Conservation (phyloP, 2,888 invertebrate species). For the Sphaerophoria taeniata region DNA sequence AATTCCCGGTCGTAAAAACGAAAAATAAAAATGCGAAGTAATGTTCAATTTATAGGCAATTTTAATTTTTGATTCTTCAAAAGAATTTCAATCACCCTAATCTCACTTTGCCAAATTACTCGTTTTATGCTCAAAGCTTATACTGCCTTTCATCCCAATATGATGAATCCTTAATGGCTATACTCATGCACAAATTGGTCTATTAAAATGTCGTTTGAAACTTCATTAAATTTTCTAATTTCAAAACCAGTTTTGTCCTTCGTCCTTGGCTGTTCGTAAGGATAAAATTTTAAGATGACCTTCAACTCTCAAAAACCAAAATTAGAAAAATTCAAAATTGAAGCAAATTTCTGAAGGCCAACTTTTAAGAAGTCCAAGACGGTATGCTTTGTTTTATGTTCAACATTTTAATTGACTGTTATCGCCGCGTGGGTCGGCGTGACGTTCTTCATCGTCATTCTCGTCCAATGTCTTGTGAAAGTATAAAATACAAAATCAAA, state of each 20-base stretch:
- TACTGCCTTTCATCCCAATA: not conserved
- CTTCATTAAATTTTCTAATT: slow-evolving; percentile 22
- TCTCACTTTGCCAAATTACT: not conserved
- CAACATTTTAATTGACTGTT: slow-evolving; percentile 67
- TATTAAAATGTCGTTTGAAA: slow-evolving; percentile 20
- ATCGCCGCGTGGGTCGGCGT: not conserved
- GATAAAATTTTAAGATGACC: not conserved
- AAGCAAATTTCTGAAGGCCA: not conserved
- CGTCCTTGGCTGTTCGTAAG: not conserved
- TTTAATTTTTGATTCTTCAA: too few species aligned
- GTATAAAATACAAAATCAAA: slow-evolving; percentile 29
- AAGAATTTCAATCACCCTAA: not conserved
- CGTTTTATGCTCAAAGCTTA: not conserved
- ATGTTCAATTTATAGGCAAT: too few species aligned
- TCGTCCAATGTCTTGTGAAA: slow-evolving; percentile 24
- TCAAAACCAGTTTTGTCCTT: slow-evolving; percentile 9
- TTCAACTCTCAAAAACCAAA: not conserved
- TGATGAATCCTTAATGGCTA: not conserved
- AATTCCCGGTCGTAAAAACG: too few species aligned
- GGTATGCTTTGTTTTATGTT: slow-evolving; percentile 47
- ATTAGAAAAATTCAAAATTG: not conserved
- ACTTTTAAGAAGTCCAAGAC: slow-evolving; percentile 23
- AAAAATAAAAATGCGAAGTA: too few species aligned
- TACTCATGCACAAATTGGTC: slow-evolving; percentile 6
- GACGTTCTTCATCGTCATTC: too few species aligned